These are phyloP conservation scores for Aleiodes leptofemur DNA, from an alignment of 2,888 invertebrate species.

Conservation along the genomic window DNA sequence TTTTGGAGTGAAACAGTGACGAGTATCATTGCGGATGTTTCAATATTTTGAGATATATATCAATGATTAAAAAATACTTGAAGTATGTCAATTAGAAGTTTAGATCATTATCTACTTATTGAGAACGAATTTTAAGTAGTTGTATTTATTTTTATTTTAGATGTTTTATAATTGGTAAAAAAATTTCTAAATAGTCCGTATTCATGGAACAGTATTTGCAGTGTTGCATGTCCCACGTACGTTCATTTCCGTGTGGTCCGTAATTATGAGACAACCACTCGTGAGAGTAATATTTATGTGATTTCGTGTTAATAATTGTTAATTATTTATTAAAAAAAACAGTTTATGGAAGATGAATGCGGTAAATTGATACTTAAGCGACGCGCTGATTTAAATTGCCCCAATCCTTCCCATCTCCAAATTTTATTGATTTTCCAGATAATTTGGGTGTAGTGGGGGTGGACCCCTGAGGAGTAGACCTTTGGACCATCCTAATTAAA, in stretches of 20 bases:
- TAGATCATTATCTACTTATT: constrained; percentile 25
- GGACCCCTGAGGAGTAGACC: too few relatives aligned
- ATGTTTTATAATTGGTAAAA: constrained; percentile 28
- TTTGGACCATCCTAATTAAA: too few relatives aligned
- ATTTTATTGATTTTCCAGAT: too few relatives aligned
- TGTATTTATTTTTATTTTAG: constrained; percentile 21
- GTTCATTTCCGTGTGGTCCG: constrained; percentile 24
- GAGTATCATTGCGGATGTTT: constrained; percentile 4
- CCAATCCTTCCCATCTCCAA: too few relatives aligned
- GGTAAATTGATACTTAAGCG: too few relatives aligned
- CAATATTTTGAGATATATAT: constrained; percentile 24
- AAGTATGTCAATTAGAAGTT: constrained; percentile 17
- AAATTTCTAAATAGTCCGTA: constrained; percentile 27
- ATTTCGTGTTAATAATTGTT: constrained; percentile 31
- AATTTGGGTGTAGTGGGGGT: too few relatives aligned
- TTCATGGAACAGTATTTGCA: constrained; percentile 25
- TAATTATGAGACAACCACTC: constrained; percentile 25
- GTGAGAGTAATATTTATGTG: constrained; percentile 22
- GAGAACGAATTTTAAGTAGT: constrained; percentile 30
- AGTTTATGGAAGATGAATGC: constrained; percentile 30
- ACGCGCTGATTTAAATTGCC: too few relatives aligned
- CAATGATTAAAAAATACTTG: constrained; percentile 28
- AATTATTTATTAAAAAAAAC: constrained; percentile 19
- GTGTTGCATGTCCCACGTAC: constrained; percentile 30
- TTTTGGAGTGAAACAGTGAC: constrained; percentile 16